Conservation (phyloP, 2,113 vertebrate species). For the Crotalus helleri region DNA sequence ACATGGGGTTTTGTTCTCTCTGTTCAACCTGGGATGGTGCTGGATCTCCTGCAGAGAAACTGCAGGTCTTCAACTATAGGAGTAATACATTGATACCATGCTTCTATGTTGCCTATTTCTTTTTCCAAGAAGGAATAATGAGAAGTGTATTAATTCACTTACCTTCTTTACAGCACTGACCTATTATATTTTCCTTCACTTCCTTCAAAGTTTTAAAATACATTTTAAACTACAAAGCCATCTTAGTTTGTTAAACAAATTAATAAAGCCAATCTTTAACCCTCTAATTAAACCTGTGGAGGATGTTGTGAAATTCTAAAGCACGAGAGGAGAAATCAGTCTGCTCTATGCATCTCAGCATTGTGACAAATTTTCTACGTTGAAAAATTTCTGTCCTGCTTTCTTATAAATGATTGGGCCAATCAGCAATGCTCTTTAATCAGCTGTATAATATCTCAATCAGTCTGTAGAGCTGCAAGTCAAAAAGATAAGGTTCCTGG, state of each 20-base stretch:
- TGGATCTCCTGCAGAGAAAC: neutral
- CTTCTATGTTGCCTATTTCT: neutral
- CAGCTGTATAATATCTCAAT: slow-evolving; percentile 42
- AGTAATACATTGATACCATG: neutral
- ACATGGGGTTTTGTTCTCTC: neutral
- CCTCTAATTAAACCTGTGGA: slow-evolving; percentile 52
- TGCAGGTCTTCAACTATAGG: neutral
- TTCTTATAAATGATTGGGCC: slow-evolving; percentile 43
- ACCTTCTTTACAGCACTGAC: neutral
- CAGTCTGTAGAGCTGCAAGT: slow-evolving; percentile 21
- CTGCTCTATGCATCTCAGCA: slow-evolving; percentile 29
- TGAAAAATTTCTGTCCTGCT: slow-evolving; percentile 36
- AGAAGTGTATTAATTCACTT: neutral
- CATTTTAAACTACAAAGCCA: slow-evolving; percentile 44
- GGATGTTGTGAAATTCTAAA: slow-evolving; percentile 24
- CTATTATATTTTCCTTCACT: slow-evolving; percentile 1
- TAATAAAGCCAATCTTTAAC: slow-evolving; percentile 37
- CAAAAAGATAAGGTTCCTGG: slow-evolving; percentile 14
- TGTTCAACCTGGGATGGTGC: neutral
- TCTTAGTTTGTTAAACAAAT: slow-evolving; percentile 39
- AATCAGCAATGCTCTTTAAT: slow-evolving; percentile 34
- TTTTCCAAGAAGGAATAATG: neutral
- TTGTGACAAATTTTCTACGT: slow-evolving; percentile 7
- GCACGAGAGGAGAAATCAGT: slow-evolving; percentile 37
- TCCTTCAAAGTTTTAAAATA: slow-evolving; percentile 20